Evolutionary conservation across 2,888 invertebrate species (phyloP), one percentile per base, ranked within the genome.

Genomic region (Allygus modestus): DNA sequence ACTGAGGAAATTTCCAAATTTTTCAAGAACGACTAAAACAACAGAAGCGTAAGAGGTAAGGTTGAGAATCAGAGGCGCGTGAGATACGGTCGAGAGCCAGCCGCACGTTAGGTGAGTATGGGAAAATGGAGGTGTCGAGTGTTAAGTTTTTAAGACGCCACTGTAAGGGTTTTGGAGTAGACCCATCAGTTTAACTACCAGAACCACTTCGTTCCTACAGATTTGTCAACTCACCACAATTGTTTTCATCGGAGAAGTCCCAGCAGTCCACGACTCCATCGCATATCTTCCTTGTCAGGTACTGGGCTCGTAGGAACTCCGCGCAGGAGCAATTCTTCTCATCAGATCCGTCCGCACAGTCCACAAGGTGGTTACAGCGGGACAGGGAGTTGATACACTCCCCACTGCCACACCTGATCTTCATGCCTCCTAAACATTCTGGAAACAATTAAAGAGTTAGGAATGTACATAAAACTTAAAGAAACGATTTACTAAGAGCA

Each of bases 251-350:
- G 0, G 95, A 94, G 89, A 93, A 95, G 89, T 96, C 96, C 94
- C 94, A 95, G 88, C 96, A 96, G 88, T 96, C 96, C 0, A 95
- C 93, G 33, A 95, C 92, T 0, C 96, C 96, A 88, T 96, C 96
- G 89, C 96, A 96, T 79, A 96, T 94, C 90, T 96, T 96, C 17
- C 94, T 92, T 85, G 93, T 91, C 0, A 95, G 91, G 86, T 93
- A 93, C 88, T 95, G 95, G 0, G 95, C 93, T 84, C 92, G 92
- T 61, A 96, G 90, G 88, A 95, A 95, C 90, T 96, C 95, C 11
- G 95, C 95, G 89, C 96, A 96, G 26, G 94, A 93, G 89, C 96
- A 96, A 83, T 93, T 93, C 37, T 92, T 91, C 89, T 96, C 96
- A 88, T 96, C 96, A 86, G 94, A 93, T 0, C 95, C 95, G 85